Percentiles rank a stretch among this genome's conserved stretches.
Evolutionary conservation across 2,797 vertebrate genomes (phyloP).

Genomic region (Lerista edwardsae): DNA sequence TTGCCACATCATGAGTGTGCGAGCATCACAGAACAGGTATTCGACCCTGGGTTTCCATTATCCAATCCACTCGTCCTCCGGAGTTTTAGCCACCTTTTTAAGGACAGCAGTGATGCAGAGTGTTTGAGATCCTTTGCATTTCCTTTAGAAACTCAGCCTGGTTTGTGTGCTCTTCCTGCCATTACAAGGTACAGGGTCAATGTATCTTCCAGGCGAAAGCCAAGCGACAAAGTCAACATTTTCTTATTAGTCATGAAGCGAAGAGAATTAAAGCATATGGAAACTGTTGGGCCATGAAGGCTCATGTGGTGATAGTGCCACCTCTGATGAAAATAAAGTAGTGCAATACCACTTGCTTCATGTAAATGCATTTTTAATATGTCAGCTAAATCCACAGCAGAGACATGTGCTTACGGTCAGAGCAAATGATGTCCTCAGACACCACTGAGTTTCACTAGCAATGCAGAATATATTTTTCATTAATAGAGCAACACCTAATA

Average conservation of each 20-base stretch:
- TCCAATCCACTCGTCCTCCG: not conserved
- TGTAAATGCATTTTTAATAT: not conserved
- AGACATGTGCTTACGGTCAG: not conserved
- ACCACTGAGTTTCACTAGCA: not conserved
- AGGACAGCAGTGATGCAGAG: not conserved
- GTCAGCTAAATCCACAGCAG: not conserved
- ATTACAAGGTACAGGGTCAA: not conserved
- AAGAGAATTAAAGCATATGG: constrained; percentile 35
- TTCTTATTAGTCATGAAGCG: not conserved
- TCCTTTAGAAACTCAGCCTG: not conserved
- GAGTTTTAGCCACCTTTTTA: no score
- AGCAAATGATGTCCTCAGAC: not conserved
- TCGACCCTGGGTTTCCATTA: not conserved
- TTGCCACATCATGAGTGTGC: not conserved
- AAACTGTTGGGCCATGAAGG: not conserved
- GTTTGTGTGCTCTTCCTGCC: not conserved
- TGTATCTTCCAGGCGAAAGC: not conserved
- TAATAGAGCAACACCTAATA: not conserved
- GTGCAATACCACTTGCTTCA: not conserved
- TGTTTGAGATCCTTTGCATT: not conserved
- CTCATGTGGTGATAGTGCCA: not conserved
- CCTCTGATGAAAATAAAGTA: not conserved
- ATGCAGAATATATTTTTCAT: not conserved
- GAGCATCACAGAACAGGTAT: not conserved
- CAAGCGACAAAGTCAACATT: constrained; percentile 9